Base-by-base conservation (phyloP, 2,797 vertebrate genomes). In the Momotus momota region DNA sequence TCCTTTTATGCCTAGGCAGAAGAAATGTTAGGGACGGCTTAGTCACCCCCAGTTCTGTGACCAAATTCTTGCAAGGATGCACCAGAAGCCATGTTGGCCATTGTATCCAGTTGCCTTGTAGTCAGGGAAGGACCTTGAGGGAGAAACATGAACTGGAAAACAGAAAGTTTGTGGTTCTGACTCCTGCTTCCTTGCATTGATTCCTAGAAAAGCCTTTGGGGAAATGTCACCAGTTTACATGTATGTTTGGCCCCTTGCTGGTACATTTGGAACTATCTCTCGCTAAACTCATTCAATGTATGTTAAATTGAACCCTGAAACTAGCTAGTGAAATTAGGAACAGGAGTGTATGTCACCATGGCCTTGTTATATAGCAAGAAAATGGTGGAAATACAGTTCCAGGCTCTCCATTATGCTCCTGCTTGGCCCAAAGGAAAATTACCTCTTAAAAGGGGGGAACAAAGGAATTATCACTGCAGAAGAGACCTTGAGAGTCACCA, bases 181-280 rank as follows among this genome's bases (percentile, higher is more conserved):
- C 27, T 71, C 33, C 52, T 69, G 60, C 60, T 70, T 83, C 74
- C 41, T 79, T 52, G 43, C 27, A n/a, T 29, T 70, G 35, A 73
- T 73, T 78, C 46, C 60, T 84, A 77, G 60, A 89, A 89, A 81
- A 69, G 55, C 26, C 55, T 93, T 81, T 49, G 62, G 64, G 55
- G 51, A 83, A 88, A 61, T 84, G 16, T 69, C 27, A 72, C 45
- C 35, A 55, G 35, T 71, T 94, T 51, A 46, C 23, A 26, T 45
- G 27, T 43, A 40, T 0, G 3, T 84, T 86, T 0, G 2, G 29
- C 43, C 54, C 22, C 31, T 78, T 90, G 70, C 38, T 78, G 58
- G n/a, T 60, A 65, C 20, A 51, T 52, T 52, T 43, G 78, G 23
- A 61, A 55, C 21, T 0, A 0, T 66, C 16, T 84, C 65, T 61